Conservation (phyloP, 2,888 invertebrate genomes). For the Gari tellinella region DNA sequence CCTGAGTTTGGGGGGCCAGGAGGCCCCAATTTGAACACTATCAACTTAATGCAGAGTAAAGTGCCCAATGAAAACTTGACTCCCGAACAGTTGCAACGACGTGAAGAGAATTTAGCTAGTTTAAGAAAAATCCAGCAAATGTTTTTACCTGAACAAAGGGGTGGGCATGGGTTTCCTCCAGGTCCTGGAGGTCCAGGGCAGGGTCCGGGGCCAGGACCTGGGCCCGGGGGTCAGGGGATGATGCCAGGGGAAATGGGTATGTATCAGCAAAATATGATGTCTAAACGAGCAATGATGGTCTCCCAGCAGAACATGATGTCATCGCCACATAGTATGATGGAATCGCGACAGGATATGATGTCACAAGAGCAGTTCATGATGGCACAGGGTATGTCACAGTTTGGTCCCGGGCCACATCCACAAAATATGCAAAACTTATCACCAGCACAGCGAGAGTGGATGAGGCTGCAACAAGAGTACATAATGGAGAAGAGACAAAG, state of each 20-base stretch:
- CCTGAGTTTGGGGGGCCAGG: constrained; percentile 61
- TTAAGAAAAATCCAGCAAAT: constrained; percentile 96
- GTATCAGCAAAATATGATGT: constrained; percentile 75
- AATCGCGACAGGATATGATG: constrained; percentile 67
- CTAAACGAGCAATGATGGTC: constrained; percentile 69
- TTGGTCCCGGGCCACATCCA: constrained; percentile 72
- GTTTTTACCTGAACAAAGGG: constrained; percentile 88
- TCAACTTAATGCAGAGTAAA: constrained; percentile 80
- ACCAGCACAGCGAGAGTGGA: constrained; percentile 93
- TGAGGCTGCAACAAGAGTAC: constrained; percentile 92
- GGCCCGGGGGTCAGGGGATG: constrained; percentile 62
- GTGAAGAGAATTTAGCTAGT: constrained; percentile 96
- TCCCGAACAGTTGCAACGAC: constrained; percentile 96
- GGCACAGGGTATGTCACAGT: constrained; percentile 72
- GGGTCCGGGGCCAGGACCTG: constrained; percentile 63
- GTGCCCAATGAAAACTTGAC: constrained; percentile 92
- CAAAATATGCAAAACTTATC: constrained; percentile 80
- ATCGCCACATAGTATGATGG: constrained; percentile 66
- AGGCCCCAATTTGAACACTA: constrained; percentile 53
- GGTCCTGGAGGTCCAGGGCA: constrained; percentile 62
- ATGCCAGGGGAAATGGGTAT: constrained; percentile 69
- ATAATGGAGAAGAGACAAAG: constrained; percentile 78
- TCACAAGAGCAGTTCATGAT: constrained; percentile 74
- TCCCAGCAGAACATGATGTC: constrained; percentile 71
- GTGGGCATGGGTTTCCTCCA: constrained; percentile 64